Percentiles rank a stretch among this genome's conserved stretches.
Conservation (phyloP, 1,140 invertebrate genomes). For the Drosophila bocki region DNA sequence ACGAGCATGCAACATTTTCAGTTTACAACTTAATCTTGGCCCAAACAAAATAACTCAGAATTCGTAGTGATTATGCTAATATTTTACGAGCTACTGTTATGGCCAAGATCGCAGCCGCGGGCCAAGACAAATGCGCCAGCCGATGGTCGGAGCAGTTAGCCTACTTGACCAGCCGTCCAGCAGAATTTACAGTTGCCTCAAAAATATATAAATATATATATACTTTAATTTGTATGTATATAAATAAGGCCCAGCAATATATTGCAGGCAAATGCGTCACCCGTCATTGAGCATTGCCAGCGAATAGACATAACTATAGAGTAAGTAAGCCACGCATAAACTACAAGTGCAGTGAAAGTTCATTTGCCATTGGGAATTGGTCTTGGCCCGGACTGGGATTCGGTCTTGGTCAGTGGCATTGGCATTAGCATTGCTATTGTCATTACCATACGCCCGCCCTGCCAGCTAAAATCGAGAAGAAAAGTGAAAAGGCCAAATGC, state of each 20-base stretch:
- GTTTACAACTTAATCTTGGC: conserved; percentile 65
- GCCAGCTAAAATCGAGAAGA: conserved; percentile 12
- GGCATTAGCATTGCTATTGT: conserved; percentile 11
- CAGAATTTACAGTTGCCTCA: conserved; percentile 40
- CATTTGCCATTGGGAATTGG: conserved; percentile 58
- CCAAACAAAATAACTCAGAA: conserved; percentile 33
- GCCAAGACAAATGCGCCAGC: conserved; percentile 32
- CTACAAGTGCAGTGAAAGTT: conserved; percentile 76
- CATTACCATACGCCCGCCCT: conserved; percentile 50
- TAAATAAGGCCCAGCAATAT: background rate
- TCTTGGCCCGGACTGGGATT: conserved; percentile 47
- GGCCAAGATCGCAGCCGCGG: conserved; percentile 19
- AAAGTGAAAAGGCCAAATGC: conserved; percentile 61
- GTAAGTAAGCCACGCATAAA: conserved; percentile 66
- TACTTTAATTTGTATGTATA: background rate
- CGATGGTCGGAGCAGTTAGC: conserved; percentile 49
- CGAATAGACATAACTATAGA: conserved; percentile 29
- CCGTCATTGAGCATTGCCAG: conserved; percentile 53
- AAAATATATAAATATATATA: background rate
- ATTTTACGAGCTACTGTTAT: conserved; percentile 79
- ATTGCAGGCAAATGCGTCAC: conserved; percentile 69
- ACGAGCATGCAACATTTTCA: conserved; percentile 19
- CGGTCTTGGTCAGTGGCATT: conserved; percentile 35
- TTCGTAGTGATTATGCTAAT: conserved; percentile 71
- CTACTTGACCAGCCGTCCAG: conserved; percentile 62